Base-by-base conservation (phyloP, 2,113 vertebrate species). In the Eptatretus burgeri region DNA sequence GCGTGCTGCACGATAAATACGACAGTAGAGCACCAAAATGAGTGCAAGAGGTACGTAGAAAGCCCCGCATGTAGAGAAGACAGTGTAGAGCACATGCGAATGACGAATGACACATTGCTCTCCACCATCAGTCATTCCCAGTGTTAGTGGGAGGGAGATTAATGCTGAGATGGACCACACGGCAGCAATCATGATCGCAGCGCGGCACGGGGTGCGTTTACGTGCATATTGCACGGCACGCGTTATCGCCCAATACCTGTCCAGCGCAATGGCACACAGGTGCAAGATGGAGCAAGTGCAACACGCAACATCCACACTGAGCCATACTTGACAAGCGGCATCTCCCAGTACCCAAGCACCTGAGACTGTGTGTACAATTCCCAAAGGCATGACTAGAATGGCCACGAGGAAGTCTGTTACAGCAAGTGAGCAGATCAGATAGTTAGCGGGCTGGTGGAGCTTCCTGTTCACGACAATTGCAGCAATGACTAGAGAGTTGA, bases 201-300 rank as follows among this genome's bases (percentile, higher is more conserved):
- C 56, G 56, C 56, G 56, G 10, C 56, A n/a, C 56, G 56, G 56
- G 10, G 56, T 60, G 56, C 56, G 56, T 20, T 60, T 60, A 20
- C 20, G 56, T 20, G 56, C 56, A 60, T 60, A 60, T 20, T 60
- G n/a, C n/a, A 19, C 56, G n/a, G 56, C 56, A 19, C 19, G n/a
- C 56, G 56, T 60, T n/a, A 60, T 60, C n/a, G 56, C 56, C 56
- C 56, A 60, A 19, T 17, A 60, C n/a, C 56, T n/a, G 56, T 60
- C 56, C n/a, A 60, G 56, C n/a, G 56, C 56, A 12, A 60, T 60
- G 56, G 56, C 56, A 12, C 56, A 60, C 56, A 60, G 56, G 56
- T 60, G 56, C 56, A 60, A 20, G 56, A 60, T 60, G 12, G 56
- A 60, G 56, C n/a, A n/a, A n/a, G 56, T 60, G 56, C 56, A 60